Base-by-base conservation (phyloP, 1,140 invertebrate genomes). In the Archivesica marissinica region DNA sequence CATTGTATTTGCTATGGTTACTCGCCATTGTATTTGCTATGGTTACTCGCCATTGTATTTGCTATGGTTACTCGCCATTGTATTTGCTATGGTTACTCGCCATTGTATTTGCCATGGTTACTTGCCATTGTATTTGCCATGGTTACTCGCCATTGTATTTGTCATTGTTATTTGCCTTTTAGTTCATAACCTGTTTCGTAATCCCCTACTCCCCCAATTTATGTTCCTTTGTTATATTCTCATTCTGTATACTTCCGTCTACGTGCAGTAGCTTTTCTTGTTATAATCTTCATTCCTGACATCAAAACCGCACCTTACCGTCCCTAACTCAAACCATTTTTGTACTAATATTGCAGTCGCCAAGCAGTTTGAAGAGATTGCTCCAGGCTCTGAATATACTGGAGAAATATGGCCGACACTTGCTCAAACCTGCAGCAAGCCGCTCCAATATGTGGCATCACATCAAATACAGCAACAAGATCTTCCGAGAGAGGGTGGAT, bases 321-420 rank as follows among this genome's bases (percentile, higher is more conserved):
- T 54, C 28, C n/a, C 20, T 25, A 61, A 13, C 30, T 23, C 9
- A 61, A 11, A 11, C n/a, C 11, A n/a, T n/a, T n/a, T n/a, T 7
- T 52, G 3, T 52, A 52, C 52, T 38, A 25, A 20, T 41, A 25
- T 88, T 79, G 52, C 76, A 89, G 89, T 66, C 78, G 15, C 28
- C 72, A 41, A 59, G 15, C 28, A 64, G 54, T 20, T 64, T 90
- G 35, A 80, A 82, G 56, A 81, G 77, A 15, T 72, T 90, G 17
- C 72, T 86, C 15, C 56, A 72, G 35, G 88, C 81, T 17, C 44
- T 90, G n/a, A 85, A 59, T 23, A 89, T 90, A 23, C 79, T 90
- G 50, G 88, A 90, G 75, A 89, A 89, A 47, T 90, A 90, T 86
- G 86, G 86, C 17, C 85, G 89, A 15, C 86, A 90, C 64, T 70